Conservation (phyloP, 2,888 invertebrate genomes). For the Agrypnus murinus region DNA sequence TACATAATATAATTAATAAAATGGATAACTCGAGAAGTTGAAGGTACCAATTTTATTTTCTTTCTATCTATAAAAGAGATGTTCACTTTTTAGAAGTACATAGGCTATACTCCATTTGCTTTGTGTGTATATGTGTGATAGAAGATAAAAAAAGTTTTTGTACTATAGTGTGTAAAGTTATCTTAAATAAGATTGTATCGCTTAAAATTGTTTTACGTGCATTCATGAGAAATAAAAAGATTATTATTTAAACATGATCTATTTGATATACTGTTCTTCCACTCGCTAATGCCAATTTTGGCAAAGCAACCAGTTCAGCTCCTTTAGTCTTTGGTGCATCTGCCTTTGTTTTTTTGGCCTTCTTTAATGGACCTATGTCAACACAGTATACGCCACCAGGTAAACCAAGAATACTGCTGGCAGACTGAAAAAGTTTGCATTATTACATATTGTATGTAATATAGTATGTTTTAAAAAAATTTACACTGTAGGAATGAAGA, state of each 20-base stretch:
- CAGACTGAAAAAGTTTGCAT: constrained; percentile 71
- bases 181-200: constrained; percentile 71
- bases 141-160: constrained; percentile 71
- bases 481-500: constrained; percentile 75
- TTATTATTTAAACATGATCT: constrained; percentile 66
- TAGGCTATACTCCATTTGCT: constrained; percentile 64
- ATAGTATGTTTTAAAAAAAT: constrained; percentile 53
- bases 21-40: constrained; percentile 37
- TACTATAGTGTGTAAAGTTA: constrained; percentile 77
- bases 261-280: constrained; percentile 76
- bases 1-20: neutral
- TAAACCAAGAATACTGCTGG: constrained; percentile 74
- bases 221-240: constrained; percentile 61
- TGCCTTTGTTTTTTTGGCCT: constrained; percentile 68
- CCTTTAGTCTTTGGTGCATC: constrained; percentile 47
- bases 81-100: constrained; percentile 54
- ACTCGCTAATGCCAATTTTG: constrained; percentile 75
- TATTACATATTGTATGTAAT: neutral
- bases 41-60: constrained; percentile 18
- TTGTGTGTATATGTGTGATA: constrained; percentile 72
- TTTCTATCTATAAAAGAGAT: constrained; percentile 19
- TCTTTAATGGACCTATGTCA: constrained; percentile 74
- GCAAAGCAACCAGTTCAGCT: constrained; percentile 64
- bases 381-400: constrained; percentile 75
- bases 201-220: constrained; percentile 65